Evolutionary conservation across 2,888 invertebrate genomes (phyloP).

Genomic region (Chloromyia formosa): DNA sequence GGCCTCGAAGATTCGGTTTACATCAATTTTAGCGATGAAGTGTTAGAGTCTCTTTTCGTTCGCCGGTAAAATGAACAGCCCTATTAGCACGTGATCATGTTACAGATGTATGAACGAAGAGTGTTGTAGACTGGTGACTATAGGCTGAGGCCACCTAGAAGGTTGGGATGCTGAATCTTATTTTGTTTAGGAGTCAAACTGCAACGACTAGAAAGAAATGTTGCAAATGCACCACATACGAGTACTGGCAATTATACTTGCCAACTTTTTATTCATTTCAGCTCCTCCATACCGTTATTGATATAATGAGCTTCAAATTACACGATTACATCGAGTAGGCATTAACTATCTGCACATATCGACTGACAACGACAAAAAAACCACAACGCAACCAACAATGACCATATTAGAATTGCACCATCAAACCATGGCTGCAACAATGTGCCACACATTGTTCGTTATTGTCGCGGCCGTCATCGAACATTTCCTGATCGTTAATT

Average conservation of each 20-base stretch:
- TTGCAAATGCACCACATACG: neutral
- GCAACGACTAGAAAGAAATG: neutral
- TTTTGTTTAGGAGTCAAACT: neutral
- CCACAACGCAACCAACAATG: slow-evolving; percentile 25
- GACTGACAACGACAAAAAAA: neutral
- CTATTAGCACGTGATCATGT: slow-evolving; percentile 43
- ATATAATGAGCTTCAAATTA: slow-evolving; percentile 17
- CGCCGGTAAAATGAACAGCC: slow-evolving; percentile 13
- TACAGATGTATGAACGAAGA: slow-evolving; percentile 21
- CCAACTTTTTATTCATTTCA: neutral
- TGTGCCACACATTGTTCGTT: slow-evolving; percentile 36
- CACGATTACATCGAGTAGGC: neutral
- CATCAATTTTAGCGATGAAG: neutral
- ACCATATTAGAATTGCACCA: slow-evolving; percentile 31
- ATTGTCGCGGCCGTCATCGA: slow-evolving; percentile 6
- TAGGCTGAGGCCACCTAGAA: neutral
- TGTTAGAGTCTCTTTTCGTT: slow-evolving; percentile 38
- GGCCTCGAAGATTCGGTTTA: neutral
- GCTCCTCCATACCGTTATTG: neutral
- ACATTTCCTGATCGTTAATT: slow-evolving; percentile 40
- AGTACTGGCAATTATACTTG: neutral
- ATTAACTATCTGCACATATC: slow-evolving; percentile 12
- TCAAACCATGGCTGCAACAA: slow-evolving; percentile 5
- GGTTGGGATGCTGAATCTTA: neutral
- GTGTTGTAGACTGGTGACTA: neutral